Evolutionary conservation across 2,888 invertebrate species (phyloP), one percentile per base, ranked within the genome.

Genomic region (Clivina fossor): DNA sequence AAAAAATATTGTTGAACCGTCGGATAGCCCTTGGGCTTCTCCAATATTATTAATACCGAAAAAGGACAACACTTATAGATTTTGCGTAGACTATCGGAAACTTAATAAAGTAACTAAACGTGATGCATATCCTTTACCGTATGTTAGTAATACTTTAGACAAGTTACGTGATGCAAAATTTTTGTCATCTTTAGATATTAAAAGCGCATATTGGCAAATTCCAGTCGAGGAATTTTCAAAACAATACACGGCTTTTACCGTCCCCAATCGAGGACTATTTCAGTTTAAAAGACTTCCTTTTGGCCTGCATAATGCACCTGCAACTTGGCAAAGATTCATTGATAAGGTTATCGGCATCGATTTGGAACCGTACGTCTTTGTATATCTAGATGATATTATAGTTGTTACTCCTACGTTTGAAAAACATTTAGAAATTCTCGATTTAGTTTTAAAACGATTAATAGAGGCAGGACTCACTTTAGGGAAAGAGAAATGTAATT

Each of bases 81-180:
- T n/a, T n/a, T n/a, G n/a, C n/a, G 54, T 54, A 1, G 32, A 22
- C 4, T 35, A 54, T 15, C 48, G 33, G 18, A 48, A 65, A 44
- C 50, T 69, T 0, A 70, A 70, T 28, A 13, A 18, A 0, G 64
- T 66, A 0, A 66, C 66, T 0, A 61, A 64, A 20, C 59, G 61
- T 22, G 61, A 64, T 32, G 63, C 64, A 1, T 65, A 66, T 43
- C 64, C 64, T 1, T 33, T 67, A 0, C 67, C 61, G 1, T 56
- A 62, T 11, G 64, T 66, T 26, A 41, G 58, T 4, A 57, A 58
- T 7, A 62, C 68, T 1, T 47, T 68, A 8, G 60, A 64, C 24
- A 63, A 61, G 13, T 58, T 70, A 0, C 49, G 62, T 0, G 56
- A 61, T 8, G 65, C 69, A n/a, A 38, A 50, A 4, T 66, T 60